Evolutionary conservation across 2,797 vertebrate species (phyloP).

Genomic region (Hippoglossus hippoglossus): DNA sequence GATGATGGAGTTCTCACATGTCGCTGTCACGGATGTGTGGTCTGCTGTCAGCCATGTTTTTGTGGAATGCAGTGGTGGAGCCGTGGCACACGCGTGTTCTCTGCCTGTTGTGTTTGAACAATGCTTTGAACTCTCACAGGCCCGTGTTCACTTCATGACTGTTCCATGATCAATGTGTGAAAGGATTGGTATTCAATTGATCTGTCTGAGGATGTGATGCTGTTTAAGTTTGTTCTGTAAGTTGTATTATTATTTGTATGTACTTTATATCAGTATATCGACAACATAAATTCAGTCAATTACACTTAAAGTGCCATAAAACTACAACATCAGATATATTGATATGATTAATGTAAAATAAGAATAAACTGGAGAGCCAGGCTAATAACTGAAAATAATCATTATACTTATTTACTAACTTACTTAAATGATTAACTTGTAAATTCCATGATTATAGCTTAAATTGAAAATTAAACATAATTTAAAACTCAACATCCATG

Average conservation of each 20-base stretch:
- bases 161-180: background rate
- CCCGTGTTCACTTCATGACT: background rate
- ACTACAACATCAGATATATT: too few relatives aligned
- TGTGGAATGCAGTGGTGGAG: slow-evolving; percentile 8
- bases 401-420: too few relatives aligned
- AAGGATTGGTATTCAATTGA: background rate
- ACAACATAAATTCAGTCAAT: too few relatives aligned
- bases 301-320: too few relatives aligned
- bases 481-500: too few relatives aligned
- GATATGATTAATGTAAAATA: background rate
- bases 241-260: too few relatives aligned
- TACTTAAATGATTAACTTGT: too few relatives aligned
- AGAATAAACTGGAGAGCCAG: background rate
- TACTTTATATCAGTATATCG: too few relatives aligned
- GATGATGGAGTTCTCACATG: slow-evolving; percentile 11
- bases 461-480: too few relatives aligned
- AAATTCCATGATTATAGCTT: too few relatives aligned
- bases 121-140: background rate
- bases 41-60: slow-evolving; percentile 35
- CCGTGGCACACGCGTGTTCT: background rate
- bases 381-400: background rate
- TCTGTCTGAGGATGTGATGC: background rate
- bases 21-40: slow-evolving; percentile 6
- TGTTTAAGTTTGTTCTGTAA: background rate
- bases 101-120: slow-evolving; percentile 12